Evolutionary conservation across 2,797 vertebrate species (phyloP), one percentile per base, ranked within the genome.

Genomic region (Hozukius guyotensis): DNA sequence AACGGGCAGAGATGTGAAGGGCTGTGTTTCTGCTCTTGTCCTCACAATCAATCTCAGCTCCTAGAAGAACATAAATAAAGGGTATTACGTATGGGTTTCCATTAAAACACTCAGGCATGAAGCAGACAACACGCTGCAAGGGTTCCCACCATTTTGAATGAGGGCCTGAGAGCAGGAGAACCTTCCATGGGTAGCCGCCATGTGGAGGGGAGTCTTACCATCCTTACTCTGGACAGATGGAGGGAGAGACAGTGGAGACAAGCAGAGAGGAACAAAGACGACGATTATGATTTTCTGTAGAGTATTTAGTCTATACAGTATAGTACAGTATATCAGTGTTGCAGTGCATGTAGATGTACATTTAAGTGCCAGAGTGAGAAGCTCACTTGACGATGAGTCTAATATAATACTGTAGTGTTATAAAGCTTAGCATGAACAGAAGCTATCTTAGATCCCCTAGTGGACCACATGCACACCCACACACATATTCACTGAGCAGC

Each of bases 151-250:
- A 78, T 97, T 99, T 88, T 99, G 97, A 95, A 99, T 98, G 90
- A 99, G 97, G 80, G 97, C 97, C 95, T 99, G 98, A 69, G 97
- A 98, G 95, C 98, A 96, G 93, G 98, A 99, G 95, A 99, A 99
- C 94, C 97, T 96, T 90, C 98, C 98, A 59, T 99, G 97, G 79
- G 99, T 97, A 4, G 98, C 98, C 65, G 98, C 97, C 98, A 99
- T 98, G 90, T 99, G 98, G 80, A 99, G 96, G 38, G 98, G 97
- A 64, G 97, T 99, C 95, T 98, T 99, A 16, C 97, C 97, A 87
- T 99, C 98, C 94, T 98, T 98, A 95, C 98, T 99, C 98, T 99
- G 95, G 67, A 78, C 62, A 81, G 55, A 82, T 12, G n/a, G 72
- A 75, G n/a, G 18, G 12, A 82, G 16, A 83, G 29, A 75, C 2